phyloP scores from a whole-genome alignment of 2,113 vertebrate species.

The Peromyscus leucopus region DNA sequence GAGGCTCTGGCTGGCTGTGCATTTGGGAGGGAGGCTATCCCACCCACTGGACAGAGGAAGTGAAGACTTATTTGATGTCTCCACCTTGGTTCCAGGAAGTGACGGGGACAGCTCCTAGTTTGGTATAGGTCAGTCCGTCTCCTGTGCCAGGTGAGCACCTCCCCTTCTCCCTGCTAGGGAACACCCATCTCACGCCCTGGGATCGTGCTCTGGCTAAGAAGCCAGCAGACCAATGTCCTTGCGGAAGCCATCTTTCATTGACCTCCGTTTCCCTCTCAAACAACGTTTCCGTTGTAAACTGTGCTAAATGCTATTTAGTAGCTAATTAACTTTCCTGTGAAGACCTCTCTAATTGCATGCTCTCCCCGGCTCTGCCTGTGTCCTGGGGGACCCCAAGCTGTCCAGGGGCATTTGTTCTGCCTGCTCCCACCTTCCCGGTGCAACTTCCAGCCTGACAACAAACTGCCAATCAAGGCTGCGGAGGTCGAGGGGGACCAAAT shows the following conservation, averaged over 20 bases:
- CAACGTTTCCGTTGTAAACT: slow-evolving; percentile 77
- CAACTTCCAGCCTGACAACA: slow-evolving; percentile 77
- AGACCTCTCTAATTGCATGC: slow-evolving; percentile 87
- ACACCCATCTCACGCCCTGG: rapidly evolving
- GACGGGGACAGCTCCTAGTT: neutral
- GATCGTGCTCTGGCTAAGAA: rapidly evolving
- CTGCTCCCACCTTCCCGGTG: slow-evolving; percentile 77
- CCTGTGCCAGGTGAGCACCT: rapidly evolving
- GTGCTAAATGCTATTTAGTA: slow-evolving; percentile 88
- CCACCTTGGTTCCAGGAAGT: neutral
- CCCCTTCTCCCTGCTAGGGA: neutral
- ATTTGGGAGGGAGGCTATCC: neutral
- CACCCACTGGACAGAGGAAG: neutral
- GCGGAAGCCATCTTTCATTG: slow-evolving; percentile 45
- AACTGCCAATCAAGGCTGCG: slow-evolving; percentile 84
- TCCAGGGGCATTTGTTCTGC: slow-evolving; percentile 87
- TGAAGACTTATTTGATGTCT: neutral
- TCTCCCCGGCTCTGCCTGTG: slow-evolving; percentile 76
- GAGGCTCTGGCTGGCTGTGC: neutral
- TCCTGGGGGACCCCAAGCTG: slow-evolving; percentile 84
- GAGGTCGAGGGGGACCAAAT: slow-evolving; percentile 86
- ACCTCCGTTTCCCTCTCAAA: slow-evolving; percentile 78
- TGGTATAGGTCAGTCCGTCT: rapidly evolving
- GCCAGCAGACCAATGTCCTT: neutral
- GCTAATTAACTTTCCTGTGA: slow-evolving; percentile 88